A percentile compares a stretch with the other conserved stretches of the same genome.
Evolutionary conservation across 2,888 invertebrate species (phyloP).

Genomic region (Agrenia bidenticulata): DNA sequence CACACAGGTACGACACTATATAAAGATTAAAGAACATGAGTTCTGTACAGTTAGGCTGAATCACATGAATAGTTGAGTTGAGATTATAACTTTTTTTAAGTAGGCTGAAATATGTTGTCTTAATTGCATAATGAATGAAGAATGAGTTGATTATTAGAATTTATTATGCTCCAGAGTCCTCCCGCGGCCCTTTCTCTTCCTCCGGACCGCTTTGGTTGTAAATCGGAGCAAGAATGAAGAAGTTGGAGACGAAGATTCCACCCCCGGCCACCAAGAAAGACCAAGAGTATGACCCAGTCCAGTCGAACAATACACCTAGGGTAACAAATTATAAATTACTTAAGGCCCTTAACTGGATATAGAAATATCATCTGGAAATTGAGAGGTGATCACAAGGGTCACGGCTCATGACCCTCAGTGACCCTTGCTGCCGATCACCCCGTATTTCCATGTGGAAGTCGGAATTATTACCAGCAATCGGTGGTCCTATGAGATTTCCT

Average conservation of each 20-base stretch:
- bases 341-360: too few relatives aligned
- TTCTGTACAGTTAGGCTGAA: slow-evolving; percentile 1
- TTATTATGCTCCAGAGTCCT: slow-evolving; percentile 3
- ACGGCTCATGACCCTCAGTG: too few relatives aligned
- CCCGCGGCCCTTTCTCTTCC: not conserved
- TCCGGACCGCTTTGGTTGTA: slow-evolving; percentile 3
- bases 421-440: too few relatives aligned
- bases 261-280: slow-evolving; percentile 50
- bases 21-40: too few relatives aligned
- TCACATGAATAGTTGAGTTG: slow-evolving; percentile 1
- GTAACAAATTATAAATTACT: too few relatives aligned
- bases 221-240: slow-evolving; percentile 50
- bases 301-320: slow-evolving; percentile 79
- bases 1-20: too few relatives aligned
- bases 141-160: not conserved
- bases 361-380: too few relatives aligned
- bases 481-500: slow-evolving; percentile 86
- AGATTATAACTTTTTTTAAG: not conserved
- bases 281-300: slow-evolving; percentile 63
- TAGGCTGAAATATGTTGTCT: too few relatives aligned
- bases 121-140: not conserved
- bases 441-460: too few relatives aligned
- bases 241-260: slow-evolving; percentile 50
- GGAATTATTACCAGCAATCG: slow-evolving; percentile 73
- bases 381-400: too few relatives aligned